Percentiles rank a stretch among this genome's conserved stretches.
Evolutionary conservation across 2,797 vertebrate species (phyloP).

Genomic region (Poecilia velifera): DNA sequence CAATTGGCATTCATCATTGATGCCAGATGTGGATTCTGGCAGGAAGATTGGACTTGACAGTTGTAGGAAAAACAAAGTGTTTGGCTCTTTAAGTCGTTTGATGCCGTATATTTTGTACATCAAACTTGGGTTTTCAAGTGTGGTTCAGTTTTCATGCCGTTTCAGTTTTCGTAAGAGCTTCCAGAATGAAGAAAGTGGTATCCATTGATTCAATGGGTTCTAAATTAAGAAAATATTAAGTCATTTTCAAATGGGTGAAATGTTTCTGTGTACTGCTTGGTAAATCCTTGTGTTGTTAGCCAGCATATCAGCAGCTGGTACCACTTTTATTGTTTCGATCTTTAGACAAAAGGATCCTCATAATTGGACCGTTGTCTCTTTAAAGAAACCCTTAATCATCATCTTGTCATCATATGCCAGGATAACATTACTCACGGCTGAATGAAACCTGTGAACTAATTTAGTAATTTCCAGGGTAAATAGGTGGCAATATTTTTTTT

Average conservation of each 20-base stretch:
- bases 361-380: not conserved
- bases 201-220: not conserved
- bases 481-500: not conserved
- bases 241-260: not conserved
- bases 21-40: not conserved
- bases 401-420: not conserved
- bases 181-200: not conserved
- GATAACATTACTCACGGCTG: not conserved
- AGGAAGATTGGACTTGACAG: not conserved
- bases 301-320: not conserved
- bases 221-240: not conserved
- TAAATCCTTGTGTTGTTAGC: not conserved
- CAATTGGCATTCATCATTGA: not conserved
- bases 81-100: not conserved
- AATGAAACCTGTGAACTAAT: not conserved
- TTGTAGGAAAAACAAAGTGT: not conserved
- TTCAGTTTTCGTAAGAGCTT: not conserved
- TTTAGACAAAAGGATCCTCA: not conserved
- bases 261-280: not conserved
- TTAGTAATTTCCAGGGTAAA: not conserved
- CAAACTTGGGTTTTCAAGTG: not conserved
- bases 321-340: not conserved
- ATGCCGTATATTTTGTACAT: not conserved
- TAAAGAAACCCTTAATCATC: not conserved
- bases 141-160: not conserved